Base-by-base conservation (phyloP, 2,797 vertebrate genomes). In the Tapera naevia region DNA sequence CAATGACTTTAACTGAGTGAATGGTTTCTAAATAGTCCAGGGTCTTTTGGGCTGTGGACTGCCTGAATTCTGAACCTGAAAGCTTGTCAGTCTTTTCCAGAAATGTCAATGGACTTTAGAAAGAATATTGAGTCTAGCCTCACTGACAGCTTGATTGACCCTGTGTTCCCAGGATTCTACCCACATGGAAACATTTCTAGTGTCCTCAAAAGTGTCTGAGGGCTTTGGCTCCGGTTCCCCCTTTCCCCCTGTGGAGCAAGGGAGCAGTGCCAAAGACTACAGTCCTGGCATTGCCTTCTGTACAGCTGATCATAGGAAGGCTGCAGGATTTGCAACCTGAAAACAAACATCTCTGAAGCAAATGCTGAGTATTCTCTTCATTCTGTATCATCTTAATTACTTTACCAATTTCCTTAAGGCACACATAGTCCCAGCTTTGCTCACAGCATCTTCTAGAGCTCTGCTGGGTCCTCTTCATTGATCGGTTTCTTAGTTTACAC, bases 21-120 rank as follows among this genome's bases (percentile, higher is more conserved):
- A 57, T 22, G 28, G 57, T 78, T 96, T 93, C 51, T 74, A 91
- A 96, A 82, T 67, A 94, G 64, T 30, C 53, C 53, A 64, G 60
- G 62, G 39, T 73, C 69, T 94, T 95, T n/a, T 64, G 66, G 45
- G 12, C 76, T 73, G 51, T 32, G 39, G 46, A 33, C 41, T 88
- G 25, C 33, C 79, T 66, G n/a, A 39, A 66, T 86, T 62, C 69
- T 27, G 33, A 71, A 60, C 27, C 7, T 75, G 66, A 88, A 84
- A 41, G 2, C 12, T 35, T 37, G 7, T 67, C 37, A 56, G 21
- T 51, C 51, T 86, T 58, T 88, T 70, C 73, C 45, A 76, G 82
- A 91, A 94, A 69, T 79, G 60, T 62, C 73, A 70, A 27, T 0
- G 13, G 28, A 23, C 0, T 0, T 60, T 66, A 84, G 54, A 66